phyloP scores from a whole-genome alignment of 1,140 invertebrate species.

The Aphelenchoides besseyi region DNA sequence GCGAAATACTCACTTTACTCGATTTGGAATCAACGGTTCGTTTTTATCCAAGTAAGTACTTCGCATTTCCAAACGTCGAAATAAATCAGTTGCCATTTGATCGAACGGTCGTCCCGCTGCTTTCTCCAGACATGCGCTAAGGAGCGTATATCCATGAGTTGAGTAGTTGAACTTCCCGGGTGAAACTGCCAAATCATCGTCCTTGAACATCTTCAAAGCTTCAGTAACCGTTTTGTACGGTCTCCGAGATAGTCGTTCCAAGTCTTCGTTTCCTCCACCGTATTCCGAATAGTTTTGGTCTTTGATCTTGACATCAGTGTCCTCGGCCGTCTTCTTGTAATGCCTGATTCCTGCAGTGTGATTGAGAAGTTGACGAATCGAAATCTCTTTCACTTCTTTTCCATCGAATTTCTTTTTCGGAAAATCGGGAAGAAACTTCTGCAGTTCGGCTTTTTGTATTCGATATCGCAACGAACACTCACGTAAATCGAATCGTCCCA shows the following conservation, averaged over 20 bases:
- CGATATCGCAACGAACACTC: conserved; percentile 11
- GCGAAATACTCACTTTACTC: conserved; percentile 48
- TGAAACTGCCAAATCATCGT: conserved; percentile 68
- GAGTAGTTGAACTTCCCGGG: conserved; percentile 69
- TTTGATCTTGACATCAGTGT: conserved; percentile 14
- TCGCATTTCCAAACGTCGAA: conserved; percentile 66
- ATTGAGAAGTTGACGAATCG: conserved; percentile 47
- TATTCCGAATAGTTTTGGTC: conserved; percentile 5
- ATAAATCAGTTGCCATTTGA: conserved; percentile 64
- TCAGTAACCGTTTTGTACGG: conserved; percentile 65
- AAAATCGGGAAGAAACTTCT: conserved; percentile 65
- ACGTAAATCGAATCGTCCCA: conserved; percentile 68
- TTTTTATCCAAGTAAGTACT: conserved; percentile 68
- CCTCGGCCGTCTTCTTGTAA: conserved; percentile 38
- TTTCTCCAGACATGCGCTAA: conserved; percentile 69
- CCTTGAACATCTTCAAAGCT: conserved; percentile 68
- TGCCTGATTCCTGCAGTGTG: conserved; percentile 54
- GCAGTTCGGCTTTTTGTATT: conserved; percentile 1
- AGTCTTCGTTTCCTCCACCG: neutral
- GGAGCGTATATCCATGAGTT: conserved; percentile 69
- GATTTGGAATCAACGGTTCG: conserved; percentile 67
- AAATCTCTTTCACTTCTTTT: conserved; percentile 62
- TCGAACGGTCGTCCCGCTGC: conserved; percentile 65
- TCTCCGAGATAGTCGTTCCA: conserved; percentile 45
- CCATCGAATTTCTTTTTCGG: conserved; percentile 67